phyloP scores from a whole-genome alignment of 2,113 vertebrate genomes.

The Odocoileus virginianus region DNA sequence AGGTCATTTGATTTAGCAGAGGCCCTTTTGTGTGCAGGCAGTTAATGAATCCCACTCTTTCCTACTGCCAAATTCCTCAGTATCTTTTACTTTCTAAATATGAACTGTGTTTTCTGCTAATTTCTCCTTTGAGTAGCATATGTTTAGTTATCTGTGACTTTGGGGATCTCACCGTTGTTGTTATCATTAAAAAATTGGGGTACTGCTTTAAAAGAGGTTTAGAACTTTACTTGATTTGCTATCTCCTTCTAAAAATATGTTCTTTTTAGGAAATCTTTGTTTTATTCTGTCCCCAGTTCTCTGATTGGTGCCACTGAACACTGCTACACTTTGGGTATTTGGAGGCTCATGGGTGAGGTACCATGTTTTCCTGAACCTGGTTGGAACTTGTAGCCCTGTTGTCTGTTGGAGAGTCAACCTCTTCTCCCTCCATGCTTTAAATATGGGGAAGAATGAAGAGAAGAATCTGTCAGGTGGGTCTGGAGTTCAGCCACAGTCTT shows the following conservation, averaged over 20 bases:
- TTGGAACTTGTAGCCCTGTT: too few species aligned
- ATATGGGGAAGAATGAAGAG: not conserved
- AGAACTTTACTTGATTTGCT: not conserved
- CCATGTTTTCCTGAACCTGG: not conserved
- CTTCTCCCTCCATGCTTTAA: not conserved
- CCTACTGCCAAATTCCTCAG: not conserved
- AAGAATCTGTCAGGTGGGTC: not conserved
- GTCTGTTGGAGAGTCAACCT: not conserved
- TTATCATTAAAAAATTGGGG: not conserved
- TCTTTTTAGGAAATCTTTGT: not conserved
- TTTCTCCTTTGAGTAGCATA: not conserved
- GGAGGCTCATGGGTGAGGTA: not conserved
- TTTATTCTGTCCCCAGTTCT: not conserved
- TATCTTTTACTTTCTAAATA: constrained; percentile 7
- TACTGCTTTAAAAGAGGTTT: not conserved
- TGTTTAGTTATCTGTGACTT: not conserved
- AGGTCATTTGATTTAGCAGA: constrained; percentile 20
- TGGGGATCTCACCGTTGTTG: not conserved
- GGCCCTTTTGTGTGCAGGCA: not conserved
- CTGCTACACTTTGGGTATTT: not conserved
- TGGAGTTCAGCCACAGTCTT: not conserved
- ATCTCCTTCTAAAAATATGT: not conserved
- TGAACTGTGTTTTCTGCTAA: not conserved
- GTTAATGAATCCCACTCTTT: constrained; percentile 31
- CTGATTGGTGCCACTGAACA: not conserved